Conservation (phyloP, 2,888 invertebrate species). For the Sarcophaga carnaria region DNA sequence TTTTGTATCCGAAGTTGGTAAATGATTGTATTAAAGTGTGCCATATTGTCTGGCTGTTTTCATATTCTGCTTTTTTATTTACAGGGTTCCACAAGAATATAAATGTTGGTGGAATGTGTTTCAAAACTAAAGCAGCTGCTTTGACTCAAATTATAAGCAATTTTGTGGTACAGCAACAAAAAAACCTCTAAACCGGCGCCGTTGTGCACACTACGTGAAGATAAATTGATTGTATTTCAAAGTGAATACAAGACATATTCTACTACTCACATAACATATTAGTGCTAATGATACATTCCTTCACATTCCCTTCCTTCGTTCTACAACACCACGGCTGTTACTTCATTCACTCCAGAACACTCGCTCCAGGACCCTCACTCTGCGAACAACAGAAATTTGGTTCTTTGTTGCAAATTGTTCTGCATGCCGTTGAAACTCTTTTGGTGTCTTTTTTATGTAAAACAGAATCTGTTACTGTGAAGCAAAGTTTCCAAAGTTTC, state of each 20-base stretch:
- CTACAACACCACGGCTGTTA: too few relatives aligned
- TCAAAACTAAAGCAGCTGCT: conserved; percentile 6
- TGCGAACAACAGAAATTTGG: too few relatives aligned
- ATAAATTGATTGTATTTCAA: neutral
- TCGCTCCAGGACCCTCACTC: too few relatives aligned
- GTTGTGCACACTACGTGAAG: conserved; percentile 1
- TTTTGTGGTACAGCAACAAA: neutral
- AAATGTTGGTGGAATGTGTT: neutral
- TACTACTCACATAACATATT: neutral
- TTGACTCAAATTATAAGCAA: conserved; percentile 6
- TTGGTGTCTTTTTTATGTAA: too few relatives aligned
- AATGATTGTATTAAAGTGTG: conserved; percentile 29
- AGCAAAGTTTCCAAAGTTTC: neutral
- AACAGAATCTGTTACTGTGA: too few relatives aligned
- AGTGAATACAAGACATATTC: neutral
- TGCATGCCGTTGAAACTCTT: too few relatives aligned
- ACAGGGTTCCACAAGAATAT: neutral
- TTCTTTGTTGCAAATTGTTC: too few relatives aligned
- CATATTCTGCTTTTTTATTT: neutral
- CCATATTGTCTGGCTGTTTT: conserved; percentile 46
- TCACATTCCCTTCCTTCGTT: conserved; percentile 2
- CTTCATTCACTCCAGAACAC: too few relatives aligned
- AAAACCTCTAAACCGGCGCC: conserved; percentile 16
- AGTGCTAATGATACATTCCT: neutral
- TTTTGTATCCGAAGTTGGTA: neutral